Conservation (phyloP, 1,140 invertebrate species). For the Ditylenchus dipsaci region DNA sequence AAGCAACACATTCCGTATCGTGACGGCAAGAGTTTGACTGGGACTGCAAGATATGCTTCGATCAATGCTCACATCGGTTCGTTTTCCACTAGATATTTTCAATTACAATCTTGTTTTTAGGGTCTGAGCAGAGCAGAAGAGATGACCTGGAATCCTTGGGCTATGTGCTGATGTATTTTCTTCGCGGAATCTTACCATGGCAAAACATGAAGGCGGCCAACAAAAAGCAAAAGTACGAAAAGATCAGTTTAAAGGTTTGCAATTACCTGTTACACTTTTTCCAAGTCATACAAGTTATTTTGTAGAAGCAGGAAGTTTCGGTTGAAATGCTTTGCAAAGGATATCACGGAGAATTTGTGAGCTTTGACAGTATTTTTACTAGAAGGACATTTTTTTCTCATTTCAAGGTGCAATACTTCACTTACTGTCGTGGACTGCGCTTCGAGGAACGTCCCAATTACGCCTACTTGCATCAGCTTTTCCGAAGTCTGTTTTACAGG, state of each 20-base stretch:
- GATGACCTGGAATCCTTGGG: conserved; percentile 27
- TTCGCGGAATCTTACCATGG: conserved; percentile 75
- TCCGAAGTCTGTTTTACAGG: conserved; percentile 66
- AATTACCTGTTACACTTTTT: not conserved
- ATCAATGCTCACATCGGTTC: conserved; percentile 62
- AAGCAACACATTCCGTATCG: conserved; percentile 82
- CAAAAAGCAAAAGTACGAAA: conserved; percentile 93
- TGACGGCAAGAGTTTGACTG: conserved; percentile 67
- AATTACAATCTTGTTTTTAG: conserved; percentile 3
- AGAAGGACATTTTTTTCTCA: too few relatives aligned
- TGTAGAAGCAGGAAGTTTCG: conserved; percentile 82
- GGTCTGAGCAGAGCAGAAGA: conserved; percentile 26
- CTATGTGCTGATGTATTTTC: conserved; percentile 93
- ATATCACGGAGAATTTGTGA: conserved; percentile 90
- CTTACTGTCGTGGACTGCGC: conserved; percentile 86
- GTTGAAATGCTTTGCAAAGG: conserved; percentile 89
- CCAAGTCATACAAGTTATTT: conserved; percentile 6
- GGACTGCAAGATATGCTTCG: conserved; percentile 62
- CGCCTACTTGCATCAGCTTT: conserved; percentile 92
- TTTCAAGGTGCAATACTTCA: conserved; percentile 73
- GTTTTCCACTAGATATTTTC: not conserved
- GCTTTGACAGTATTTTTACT: too few relatives aligned
- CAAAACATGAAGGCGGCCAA: conserved; percentile 73
- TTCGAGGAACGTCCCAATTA: conserved; percentile 95
- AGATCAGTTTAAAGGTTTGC: conserved; percentile 79